Conservation (phyloP, 2,797 vertebrate genomes). For the Taenioides sp. region DNA sequence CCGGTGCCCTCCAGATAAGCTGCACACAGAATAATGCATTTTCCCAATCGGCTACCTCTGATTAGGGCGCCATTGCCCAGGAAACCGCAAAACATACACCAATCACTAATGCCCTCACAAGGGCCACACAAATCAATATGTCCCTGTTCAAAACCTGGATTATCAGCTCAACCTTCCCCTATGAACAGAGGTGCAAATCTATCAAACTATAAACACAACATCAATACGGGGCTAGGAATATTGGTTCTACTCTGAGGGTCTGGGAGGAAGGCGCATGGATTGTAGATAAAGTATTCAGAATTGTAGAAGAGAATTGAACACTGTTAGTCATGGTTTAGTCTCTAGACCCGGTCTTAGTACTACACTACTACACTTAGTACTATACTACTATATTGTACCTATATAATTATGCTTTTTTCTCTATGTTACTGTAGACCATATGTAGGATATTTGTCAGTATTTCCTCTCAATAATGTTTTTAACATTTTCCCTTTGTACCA, state of each 20-base stretch:
- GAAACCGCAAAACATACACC: neutral
- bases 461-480: neutral
- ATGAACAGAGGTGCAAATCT: neutral
- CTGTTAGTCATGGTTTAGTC: neutral
- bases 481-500: too few relatives aligned
- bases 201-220: slow-evolving; percentile 8
- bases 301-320: neutral
- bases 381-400: too few relatives aligned
- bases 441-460: neutral
- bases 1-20: slow-evolving; percentile 24
- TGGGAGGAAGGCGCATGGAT: neutral
- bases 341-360: neutral
- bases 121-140: neutral
- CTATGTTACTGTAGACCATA: neutral
- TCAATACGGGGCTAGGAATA: neutral
- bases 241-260: neutral
- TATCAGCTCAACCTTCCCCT: neutral
- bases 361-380: too few relatives aligned
- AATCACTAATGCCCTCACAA: neutral
- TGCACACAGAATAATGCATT: slow-evolving; percentile 16
- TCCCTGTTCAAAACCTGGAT: slow-evolving; percentile 6
- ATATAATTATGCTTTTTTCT: too few relatives aligned
- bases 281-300: neutral
- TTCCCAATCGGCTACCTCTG: slow-evolving; percentile 9
- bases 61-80: neutral